phyloP scores from a whole-genome alignment of 2,888 invertebrate species.

The Drosophila anomelani region DNA sequence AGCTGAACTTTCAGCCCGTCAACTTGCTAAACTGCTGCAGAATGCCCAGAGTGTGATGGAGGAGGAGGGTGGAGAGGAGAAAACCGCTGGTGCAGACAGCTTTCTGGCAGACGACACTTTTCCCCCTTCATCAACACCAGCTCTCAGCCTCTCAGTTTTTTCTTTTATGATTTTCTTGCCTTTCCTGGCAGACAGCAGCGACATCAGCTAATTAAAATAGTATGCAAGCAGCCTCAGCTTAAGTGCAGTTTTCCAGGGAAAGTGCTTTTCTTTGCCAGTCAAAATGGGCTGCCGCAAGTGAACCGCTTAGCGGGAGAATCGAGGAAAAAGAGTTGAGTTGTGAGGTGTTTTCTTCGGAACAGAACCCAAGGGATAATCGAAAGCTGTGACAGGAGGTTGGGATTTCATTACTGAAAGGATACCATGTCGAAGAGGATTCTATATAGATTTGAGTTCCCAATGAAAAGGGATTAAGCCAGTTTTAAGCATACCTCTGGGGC shows the following conservation, averaged over 20 bases:
- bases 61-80: not conserved
- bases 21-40: conserved; percentile 26
- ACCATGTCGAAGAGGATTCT: not conserved
- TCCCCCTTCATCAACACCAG: conserved; percentile 2
- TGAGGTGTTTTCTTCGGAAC: not conserved
- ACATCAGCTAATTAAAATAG: conserved; percentile 68
- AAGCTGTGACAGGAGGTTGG: not conserved
- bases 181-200: conserved; percentile 34
- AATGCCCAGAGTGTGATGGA: not conserved
- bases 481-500: no score
- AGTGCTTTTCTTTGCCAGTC: conserved; percentile 42
- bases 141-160: not conserved
- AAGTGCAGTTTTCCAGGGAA: conserved; percentile 47
- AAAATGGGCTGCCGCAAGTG: conserved; percentile 29
- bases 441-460: not conserved
- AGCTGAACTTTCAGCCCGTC: conserved; percentile 55
- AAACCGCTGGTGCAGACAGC: conserved; percentile 17
- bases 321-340: conserved; percentile 11
- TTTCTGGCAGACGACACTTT: conserved; percentile 30
- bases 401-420: no score
- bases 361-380: not conserved
- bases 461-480: not conserved
- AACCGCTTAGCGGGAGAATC: conserved; percentile 3
- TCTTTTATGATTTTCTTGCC: not conserved
- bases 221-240: conserved; percentile 52